phyloP scores from a whole-genome alignment of 2,797 vertebrate genomes.

The Brachymystax lenok region DNA sequence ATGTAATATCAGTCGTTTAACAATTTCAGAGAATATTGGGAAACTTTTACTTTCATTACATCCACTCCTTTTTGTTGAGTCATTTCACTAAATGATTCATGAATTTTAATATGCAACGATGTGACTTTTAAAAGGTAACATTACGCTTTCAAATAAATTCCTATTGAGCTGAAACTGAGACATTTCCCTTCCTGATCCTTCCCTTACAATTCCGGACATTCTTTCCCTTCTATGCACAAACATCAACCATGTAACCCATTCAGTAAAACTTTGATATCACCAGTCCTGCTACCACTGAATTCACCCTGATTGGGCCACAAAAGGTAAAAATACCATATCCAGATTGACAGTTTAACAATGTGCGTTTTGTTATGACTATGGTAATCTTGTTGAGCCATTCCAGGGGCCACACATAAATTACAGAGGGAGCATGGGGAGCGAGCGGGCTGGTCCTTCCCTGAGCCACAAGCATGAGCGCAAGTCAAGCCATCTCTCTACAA shows the following conservation, averaged over 20 bases:
- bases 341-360: constrained; percentile 77
- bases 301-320: constrained; percentile 69
- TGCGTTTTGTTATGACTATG: constrained; percentile 77
- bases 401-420: constrained; percentile 77
- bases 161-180: constrained; percentile 43
- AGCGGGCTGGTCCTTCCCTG: constrained; percentile 36
- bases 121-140: constrained; percentile 54
- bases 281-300: constrained; percentile 54
- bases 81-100: neutral
- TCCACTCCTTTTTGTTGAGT: neutral
- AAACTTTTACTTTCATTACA: neutral
- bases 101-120: constrained; percentile 42
- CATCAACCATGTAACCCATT: constrained; percentile 60
- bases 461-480: constrained; percentile 48
- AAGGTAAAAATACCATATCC: constrained; percentile 74
- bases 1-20: neutral
- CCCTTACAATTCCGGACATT: constrained; percentile 58
- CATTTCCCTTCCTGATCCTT: constrained; percentile 53
- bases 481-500: constrained; percentile 43
- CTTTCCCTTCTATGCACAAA: constrained; percentile 61
- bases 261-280: constrained; percentile 62
- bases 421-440: constrained; percentile 53
- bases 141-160: constrained; percentile 40
- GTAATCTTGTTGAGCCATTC: constrained; percentile 80
- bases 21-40: neutral